These are phyloP conservation scores for Hydrophis major DNA, from an alignment of 2,797 vertebrate genomes.

Conservation along the genomic window DNA sequence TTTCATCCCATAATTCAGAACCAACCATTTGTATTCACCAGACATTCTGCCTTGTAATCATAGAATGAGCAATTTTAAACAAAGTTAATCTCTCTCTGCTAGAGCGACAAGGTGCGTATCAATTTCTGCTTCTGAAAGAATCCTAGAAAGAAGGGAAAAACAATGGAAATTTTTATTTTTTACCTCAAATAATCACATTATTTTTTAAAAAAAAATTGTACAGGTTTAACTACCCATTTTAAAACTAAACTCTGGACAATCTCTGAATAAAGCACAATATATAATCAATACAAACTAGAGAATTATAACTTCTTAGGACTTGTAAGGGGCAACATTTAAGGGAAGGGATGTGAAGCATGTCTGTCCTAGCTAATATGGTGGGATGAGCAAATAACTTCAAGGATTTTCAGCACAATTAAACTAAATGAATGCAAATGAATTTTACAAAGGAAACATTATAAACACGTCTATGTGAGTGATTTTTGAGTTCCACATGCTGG, in stretches of 20 bases:
- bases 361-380: neutral
- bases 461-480: neutral
- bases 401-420: neutral
- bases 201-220: neutral
- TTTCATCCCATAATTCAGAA: slow-evolving; percentile 67
- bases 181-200: slow-evolving; percentile 25
- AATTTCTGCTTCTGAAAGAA: slow-evolving; percentile 91
- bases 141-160: slow-evolving; percentile 75
- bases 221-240: neutral
- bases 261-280: neutral
- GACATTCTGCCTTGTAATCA: slow-evolving; percentile 58
- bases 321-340: neutral
- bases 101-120: slow-evolving; percentile 90
- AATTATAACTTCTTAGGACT: neutral
- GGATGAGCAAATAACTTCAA: neutral
- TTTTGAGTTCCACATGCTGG: neutral
- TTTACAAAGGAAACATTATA: neutral
- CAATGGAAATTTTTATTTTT: slow-evolving; percentile 31
- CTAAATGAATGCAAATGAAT: neutral
- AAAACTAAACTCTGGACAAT: neutral
- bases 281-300: neutral
- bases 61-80: slow-evolving; percentile 51
- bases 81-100: slow-evolving; percentile 88
- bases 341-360: neutral
- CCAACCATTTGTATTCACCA: slow-evolving; percentile 61